Evolutionary conservation across 37 sponge, comb jelly and placozoan species (phyloP).

Genomic region (Petrosia ficiformis): DNA sequence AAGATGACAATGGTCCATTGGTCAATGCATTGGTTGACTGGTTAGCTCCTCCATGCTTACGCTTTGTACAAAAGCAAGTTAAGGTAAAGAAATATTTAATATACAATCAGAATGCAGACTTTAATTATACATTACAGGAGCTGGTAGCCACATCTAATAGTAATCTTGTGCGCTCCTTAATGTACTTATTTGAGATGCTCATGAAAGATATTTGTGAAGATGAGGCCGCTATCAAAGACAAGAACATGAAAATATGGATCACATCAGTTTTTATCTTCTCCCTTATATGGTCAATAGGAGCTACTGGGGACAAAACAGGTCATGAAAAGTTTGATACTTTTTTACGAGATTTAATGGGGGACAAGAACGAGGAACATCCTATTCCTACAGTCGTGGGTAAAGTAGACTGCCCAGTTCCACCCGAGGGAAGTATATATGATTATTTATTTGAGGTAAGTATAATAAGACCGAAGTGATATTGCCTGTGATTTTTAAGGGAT

Average conservation of each 20-base stretch:
- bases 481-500: too few relatives aligned
- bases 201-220: slow-evolving; percentile 60
- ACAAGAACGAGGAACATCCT: slow-evolving; percentile 53
- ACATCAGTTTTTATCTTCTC: slow-evolving; percentile 70
- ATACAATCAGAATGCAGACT: too few relatives aligned
- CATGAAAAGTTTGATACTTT: slow-evolving; percentile 81
- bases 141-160: slow-evolving; percentile 67
- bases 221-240: slow-evolving; percentile 69
- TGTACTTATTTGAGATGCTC: slow-evolving; percentile 83
- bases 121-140: too few relatives aligned
- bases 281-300: slow-evolving; percentile 90
- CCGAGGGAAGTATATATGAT: slow-evolving; percentile 85
- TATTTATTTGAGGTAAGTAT: slow-evolving; percentile 97
- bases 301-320: slow-evolving; percentile 70
- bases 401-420: slow-evolving; percentile 89
- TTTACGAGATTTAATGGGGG: slow-evolving; percentile 74
- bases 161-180: slow-evolving; percentile 65
- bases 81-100: slow-evolving; percentile 35
- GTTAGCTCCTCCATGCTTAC: slow-evolving; percentile 65
- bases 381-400: slow-evolving; percentile 74
- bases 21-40: slow-evolving; percentile 79
- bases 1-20: slow-evolving; percentile 30
- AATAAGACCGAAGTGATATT: slow-evolving; percentile 22
- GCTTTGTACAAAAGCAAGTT: slow-evolving; percentile 63
- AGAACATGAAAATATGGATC: slow-evolving; percentile 73